A percentile compares a stretch with the other conserved stretches of the same genome.
Conservation (phyloP, 1,140 invertebrate species). For the Agrypnia vestita region DNA sequence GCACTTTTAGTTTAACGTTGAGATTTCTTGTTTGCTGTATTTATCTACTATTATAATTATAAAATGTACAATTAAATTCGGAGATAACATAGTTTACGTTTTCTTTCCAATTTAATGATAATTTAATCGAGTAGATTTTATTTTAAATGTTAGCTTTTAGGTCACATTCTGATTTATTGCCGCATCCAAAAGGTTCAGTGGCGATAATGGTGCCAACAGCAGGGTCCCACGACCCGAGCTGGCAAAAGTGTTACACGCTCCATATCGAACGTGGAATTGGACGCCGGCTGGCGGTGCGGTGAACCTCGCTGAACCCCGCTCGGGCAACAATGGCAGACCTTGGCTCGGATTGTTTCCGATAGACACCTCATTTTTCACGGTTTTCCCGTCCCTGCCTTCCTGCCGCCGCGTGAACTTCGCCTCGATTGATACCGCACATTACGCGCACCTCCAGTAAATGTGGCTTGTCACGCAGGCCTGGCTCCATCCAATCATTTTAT, state of each 20-base stretch:
- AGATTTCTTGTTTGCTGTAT: too few relatives aligned
- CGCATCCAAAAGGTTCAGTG: background rate
- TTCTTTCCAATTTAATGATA: too few relatives aligned
- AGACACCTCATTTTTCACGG: slow-evolving; percentile 44
- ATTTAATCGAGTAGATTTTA: too few relatives aligned
- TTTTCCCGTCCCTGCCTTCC: slow-evolving; percentile 25
- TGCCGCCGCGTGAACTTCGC: slow-evolving; percentile 4
- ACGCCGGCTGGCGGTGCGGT: background rate
- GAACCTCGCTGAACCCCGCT: slow-evolving; percentile 41
- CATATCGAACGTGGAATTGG: background rate
- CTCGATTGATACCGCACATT: background rate
- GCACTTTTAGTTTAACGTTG: too few relatives aligned
- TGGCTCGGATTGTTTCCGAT: slow-evolving; percentile 45
- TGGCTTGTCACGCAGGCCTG: too few relatives aligned
- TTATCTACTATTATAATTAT: too few relatives aligned
- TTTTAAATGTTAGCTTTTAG: too few relatives aligned
- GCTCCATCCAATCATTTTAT: too few relatives aligned
- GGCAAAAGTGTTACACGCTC: slow-evolving; percentile 18
- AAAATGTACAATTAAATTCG: too few relatives aligned
- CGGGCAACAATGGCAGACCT: slow-evolving; percentile 41
- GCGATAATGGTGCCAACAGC: slow-evolving; percentile 18
- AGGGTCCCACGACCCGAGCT: background rate
- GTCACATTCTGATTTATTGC: too few relatives aligned
- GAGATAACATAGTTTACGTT: too few relatives aligned
- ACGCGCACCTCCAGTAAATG: too few relatives aligned